Evolutionary conservation across 2,113 vertebrate species (phyloP).

Genomic region (Gnathonemus echidnorhynchus): DNA sequence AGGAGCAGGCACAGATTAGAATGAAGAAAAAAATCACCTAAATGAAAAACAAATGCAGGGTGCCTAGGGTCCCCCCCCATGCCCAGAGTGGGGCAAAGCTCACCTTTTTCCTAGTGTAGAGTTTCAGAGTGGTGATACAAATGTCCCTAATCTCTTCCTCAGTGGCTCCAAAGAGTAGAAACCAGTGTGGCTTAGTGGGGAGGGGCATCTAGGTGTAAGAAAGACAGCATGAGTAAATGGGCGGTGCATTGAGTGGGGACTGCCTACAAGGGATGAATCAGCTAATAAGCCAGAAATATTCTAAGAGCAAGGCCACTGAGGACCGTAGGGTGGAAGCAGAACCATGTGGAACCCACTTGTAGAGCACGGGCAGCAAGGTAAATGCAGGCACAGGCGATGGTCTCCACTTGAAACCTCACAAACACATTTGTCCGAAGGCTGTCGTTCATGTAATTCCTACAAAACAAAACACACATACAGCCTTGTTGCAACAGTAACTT

Average conservation of each 20-base stretch:
- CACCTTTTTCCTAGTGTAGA: slow-evolving; percentile 94
- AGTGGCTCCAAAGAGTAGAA: slow-evolving; percentile 81
- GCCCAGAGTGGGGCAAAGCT: background rate
- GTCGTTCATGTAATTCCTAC: slow-evolving; percentile 99
- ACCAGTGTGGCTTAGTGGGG: slow-evolving; percentile 90
- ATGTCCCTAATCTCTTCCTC: slow-evolving; percentile 95
- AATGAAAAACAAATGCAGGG: background rate
- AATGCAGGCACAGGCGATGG: slow-evolving; percentile 96
- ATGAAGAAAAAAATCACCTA: background rate
- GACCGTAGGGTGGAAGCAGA: background rate
- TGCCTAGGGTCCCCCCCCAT: background rate
- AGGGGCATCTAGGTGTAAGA: slow-evolving; percentile 70
- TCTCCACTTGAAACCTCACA: slow-evolving; percentile 94
- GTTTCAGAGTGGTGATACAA: slow-evolving; percentile 82
- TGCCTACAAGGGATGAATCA: background rate
- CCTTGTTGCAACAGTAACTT: slow-evolving; percentile 38
- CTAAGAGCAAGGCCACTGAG: background rate
- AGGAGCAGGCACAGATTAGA: background rate
- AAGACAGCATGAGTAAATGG: slow-evolving; percentile 7
- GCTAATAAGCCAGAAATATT: background rate
- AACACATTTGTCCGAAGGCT: slow-evolving; percentile 92
- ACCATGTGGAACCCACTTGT: slow-evolving; percentile 61
- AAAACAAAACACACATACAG: slow-evolving; percentile 38
- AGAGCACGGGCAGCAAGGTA: slow-evolving; percentile 92
- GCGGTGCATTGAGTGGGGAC: background rate